Conservation (phyloP, 2,888 invertebrate species). For the Gerris lacustris region DNA sequence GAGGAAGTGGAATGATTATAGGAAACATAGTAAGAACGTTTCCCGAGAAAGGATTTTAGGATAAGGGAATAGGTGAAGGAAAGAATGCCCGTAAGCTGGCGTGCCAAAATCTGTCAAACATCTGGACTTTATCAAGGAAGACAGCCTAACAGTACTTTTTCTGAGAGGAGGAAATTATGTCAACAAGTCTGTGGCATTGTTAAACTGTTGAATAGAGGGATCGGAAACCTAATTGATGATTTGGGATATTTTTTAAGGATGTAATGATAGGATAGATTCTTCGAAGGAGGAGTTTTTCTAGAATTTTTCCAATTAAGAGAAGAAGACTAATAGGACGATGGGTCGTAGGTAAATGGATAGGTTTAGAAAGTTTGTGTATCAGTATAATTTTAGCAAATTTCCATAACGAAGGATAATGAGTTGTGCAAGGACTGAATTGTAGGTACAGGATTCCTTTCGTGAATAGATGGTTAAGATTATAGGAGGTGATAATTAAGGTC, state of each 20-base stretch:
- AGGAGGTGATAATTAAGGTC: constrained; percentile 23
- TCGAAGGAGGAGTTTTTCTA: constrained; percentile 10
- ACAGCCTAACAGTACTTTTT: constrained; percentile 16
- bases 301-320: not conserved
- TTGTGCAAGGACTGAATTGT: constrained; percentile 22
- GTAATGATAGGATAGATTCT: constrained; percentile 6
- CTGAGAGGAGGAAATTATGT: constrained; percentile 15
- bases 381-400: constrained; percentile 6
- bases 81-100: constrained; percentile 9
- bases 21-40: not conserved
- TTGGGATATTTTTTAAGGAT: constrained; percentile 17
- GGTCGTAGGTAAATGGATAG: not conserved
- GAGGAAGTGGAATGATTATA: not conserved
- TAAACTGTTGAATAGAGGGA: constrained; percentile 18
- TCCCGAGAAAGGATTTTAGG: constrained; percentile 12
- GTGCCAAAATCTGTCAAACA: constrained; percentile 19
- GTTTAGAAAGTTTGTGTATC: constrained; percentile 5
- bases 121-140: constrained; percentile 17
- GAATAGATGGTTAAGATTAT: constrained; percentile 29
- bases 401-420: not conserved
- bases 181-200: constrained; percentile 15
- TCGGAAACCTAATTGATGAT: constrained; percentile 24
- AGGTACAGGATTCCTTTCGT: constrained; percentile 27
- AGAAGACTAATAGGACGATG: constrained; percentile 10
- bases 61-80: constrained; percentile 7